A percentile compares a stretch with the other conserved stretches of the same genome.
phyloP scores from a whole-genome alignment of 2,888 invertebrate genomes.

The Carabus problematicus region DNA sequence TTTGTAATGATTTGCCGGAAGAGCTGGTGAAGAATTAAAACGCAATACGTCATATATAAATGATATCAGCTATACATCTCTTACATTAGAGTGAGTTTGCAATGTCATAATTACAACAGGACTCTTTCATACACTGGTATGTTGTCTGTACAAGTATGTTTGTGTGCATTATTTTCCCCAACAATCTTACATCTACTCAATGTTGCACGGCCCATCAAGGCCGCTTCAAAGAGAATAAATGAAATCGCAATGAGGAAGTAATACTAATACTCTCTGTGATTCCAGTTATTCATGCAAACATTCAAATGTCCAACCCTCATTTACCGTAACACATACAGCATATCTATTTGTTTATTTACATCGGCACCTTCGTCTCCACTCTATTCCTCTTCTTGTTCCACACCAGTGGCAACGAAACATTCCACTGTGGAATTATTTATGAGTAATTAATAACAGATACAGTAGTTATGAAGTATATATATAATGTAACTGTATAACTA shows the following conservation, averaged over 20 bases:
- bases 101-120: conserved; percentile 36
- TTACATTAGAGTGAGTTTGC: conserved; percentile 23
- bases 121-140: conserved; percentile 15
- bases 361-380: conserved; percentile 13
- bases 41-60: conserved; percentile 27
- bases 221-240: conserved; percentile 30
- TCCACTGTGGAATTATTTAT: conserved; percentile 5
- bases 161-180: background rate
- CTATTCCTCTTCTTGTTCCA: too few species aligned
- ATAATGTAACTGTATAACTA: too few species aligned
- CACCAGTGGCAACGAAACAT: too few species aligned
- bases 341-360: conserved; percentile 36
- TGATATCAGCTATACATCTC: conserved; percentile 32
- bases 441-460: too few species aligned
- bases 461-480: too few species aligned
- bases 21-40: conserved; percentile 24
- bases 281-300: conserved; percentile 28
- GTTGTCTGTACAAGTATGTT: background rate
- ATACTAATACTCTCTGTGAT: conserved; percentile 28
- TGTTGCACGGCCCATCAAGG: background rate
- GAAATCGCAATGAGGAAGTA: conserved; percentile 33
- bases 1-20: conserved; percentile 30
- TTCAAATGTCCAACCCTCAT: conserved; percentile 16
- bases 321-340: conserved; percentile 13
- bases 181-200: background rate